A percentile compares a stretch with the other conserved stretches of the same genome.
Evolutionary conservation across 2,797 vertebrate genomes (phyloP).

Genomic region (Florisuga fusca): DNA sequence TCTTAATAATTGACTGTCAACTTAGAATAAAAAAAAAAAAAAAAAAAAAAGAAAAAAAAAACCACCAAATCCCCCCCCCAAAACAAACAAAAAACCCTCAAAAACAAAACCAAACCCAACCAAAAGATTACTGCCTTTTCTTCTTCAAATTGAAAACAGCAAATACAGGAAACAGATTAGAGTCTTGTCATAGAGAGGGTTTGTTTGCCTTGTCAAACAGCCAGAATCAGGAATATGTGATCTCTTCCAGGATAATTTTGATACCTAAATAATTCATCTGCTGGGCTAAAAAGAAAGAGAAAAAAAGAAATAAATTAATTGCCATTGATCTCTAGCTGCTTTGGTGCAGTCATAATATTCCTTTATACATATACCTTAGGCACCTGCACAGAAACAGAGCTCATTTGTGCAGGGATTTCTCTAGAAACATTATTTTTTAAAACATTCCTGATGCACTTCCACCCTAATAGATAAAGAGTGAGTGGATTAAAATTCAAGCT

Average conservation of each 20-base stretch:
- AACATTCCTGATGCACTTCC: neutral
- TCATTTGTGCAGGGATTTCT: neutral
- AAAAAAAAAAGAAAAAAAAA: too few species aligned
- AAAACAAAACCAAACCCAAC: too few species aligned
- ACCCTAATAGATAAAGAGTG: neutral
- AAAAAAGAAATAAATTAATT: neutral
- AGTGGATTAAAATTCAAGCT: neutral
- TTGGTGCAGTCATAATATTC: neutral
- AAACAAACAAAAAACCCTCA: too few species aligned
- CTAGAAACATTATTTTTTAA: neutral
- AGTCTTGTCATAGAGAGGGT: neutral
- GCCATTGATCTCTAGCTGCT: neutral
- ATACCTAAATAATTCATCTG: conserved; percentile 33
- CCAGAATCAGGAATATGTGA: neutral
- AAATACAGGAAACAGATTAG: neutral
- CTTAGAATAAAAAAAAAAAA: neutral
- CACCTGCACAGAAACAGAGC: neutral
- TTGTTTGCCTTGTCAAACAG: conserved; percentile 6
- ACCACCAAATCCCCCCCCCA: too few species aligned
- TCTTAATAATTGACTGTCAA: neutral
- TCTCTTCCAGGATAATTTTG: neutral
- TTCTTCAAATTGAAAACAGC: neutral
- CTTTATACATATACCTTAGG: neutral
- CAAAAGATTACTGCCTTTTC: neutral
- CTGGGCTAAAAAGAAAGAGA: neutral